Evolutionary conservation across 2,797 vertebrate species (phyloP).

Genomic region (Anguilla pacifica): DNA sequence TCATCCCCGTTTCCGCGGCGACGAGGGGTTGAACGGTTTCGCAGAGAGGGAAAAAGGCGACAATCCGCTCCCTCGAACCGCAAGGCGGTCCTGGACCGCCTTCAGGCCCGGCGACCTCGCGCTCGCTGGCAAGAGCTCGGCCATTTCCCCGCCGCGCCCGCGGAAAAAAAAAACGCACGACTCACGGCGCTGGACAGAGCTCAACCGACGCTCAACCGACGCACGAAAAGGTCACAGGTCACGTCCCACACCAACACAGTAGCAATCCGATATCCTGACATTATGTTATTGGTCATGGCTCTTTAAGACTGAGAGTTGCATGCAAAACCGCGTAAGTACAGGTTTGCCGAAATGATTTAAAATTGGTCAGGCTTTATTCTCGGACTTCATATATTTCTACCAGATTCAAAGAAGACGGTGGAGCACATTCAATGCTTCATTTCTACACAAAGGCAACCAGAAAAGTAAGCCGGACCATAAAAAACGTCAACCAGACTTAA

Average conservation of each 20-base stretch:
- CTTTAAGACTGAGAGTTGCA: conserved; percentile 63
- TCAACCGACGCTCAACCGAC: conserved; percentile 50
- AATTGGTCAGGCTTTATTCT: conserved; percentile 50
- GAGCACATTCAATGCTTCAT: background rate
- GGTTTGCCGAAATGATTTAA: conserved; percentile 62
- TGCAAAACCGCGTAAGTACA: conserved; percentile 72
- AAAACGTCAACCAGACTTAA: background rate
- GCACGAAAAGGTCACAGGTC: conserved; percentile 74
- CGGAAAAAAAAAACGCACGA: conserved; percentile 56
- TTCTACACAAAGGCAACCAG: background rate
- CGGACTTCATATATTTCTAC: conserved; percentile 36
- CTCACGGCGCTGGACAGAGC: conserved; percentile 55
- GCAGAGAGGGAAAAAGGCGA: conserved; percentile 56
- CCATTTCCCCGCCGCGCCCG: conserved; percentile 56
- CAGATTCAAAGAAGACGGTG: conserved; percentile 32
- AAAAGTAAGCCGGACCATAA: conserved; percentile 20
- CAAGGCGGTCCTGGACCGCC: conserved; percentile 66
- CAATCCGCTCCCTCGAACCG: conserved; percentile 67
- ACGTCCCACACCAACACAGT: conserved; percentile 65
- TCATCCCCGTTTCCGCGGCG: background rate
- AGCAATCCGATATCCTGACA: conserved; percentile 70
- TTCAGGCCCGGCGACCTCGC: conserved; percentile 61
- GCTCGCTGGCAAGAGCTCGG: conserved; percentile 63
- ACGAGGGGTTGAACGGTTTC: conserved; percentile 13
- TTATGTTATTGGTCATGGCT: conserved; percentile 68